A percentile compares a stretch with the other conserved stretches of the same genome.
Evolutionary conservation across 2,797 vertebrate genomes (phyloP).

Genomic region (Pseudotriccus pelzelni): DNA sequence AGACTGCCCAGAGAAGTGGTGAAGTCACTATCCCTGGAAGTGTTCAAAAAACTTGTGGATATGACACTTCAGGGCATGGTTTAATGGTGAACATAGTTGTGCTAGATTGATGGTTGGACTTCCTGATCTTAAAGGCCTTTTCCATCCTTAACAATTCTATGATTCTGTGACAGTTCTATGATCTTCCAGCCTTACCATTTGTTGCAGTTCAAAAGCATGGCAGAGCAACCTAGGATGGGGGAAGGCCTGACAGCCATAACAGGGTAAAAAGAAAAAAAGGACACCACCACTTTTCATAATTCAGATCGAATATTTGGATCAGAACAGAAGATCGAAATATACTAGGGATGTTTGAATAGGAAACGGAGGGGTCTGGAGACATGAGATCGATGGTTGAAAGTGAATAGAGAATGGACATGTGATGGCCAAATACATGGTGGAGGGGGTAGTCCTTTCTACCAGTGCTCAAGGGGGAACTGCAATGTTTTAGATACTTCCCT

Average conservation of each 20-base stretch:
- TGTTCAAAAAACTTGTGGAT: not conserved
- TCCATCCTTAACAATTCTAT: not conserved
- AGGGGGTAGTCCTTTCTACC: not conserved
- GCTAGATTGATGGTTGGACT: not conserved
- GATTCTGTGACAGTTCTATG: not conserved
- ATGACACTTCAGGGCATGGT: not conserved
- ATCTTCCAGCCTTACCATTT: not conserved
- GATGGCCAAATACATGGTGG: not conserved
- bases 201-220: not conserved
- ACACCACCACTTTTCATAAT: not conserved
- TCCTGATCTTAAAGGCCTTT: not conserved
- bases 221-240: not conserved
- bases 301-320: not conserved
- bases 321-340: not conserved
- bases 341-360: not conserved
- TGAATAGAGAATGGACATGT: not conserved
- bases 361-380: not conserved
- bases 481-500: not conserved
- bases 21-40: not conserved
- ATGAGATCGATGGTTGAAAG: not conserved
- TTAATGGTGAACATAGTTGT: not conserved
- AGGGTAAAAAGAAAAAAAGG: not conserved
- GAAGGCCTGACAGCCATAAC: not conserved
- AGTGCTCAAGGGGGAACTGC: not conserved
- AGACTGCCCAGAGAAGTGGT: not conserved